Conservation (phyloP, 2,113 vertebrate genomes). For the Apteryx mantelli region DNA sequence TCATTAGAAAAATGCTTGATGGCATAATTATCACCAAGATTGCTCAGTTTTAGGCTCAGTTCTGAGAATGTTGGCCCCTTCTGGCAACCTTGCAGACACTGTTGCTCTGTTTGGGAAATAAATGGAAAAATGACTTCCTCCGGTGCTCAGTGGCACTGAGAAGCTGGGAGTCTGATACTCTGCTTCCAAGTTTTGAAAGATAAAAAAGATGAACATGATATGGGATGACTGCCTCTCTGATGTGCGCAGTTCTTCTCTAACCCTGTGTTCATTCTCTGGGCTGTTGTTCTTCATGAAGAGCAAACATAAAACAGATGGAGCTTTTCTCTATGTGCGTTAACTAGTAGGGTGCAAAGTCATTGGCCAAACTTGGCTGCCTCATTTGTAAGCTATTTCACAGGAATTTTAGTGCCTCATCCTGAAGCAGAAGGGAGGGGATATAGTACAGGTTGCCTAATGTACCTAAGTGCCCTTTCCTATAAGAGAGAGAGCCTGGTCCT, state of each 20-base stretch:
- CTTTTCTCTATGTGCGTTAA: neutral
- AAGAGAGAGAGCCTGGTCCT: neutral
- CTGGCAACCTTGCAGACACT: neutral
- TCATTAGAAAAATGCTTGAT: neutral
- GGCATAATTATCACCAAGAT: neutral
- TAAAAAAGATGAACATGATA: neutral
- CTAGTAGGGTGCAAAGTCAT: neutral
- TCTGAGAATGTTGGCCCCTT: neutral
- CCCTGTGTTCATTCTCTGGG: fast-evolving
- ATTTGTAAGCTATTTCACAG: neutral
- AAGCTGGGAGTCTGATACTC: neutral
- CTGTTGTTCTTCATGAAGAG: neutral
- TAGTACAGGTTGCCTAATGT: fast-evolving
- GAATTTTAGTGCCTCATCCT: neutral
- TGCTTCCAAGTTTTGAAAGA: neutral
- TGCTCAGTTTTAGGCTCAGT: neutral
- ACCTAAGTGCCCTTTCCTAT: neutral
- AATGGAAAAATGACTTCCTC: neutral
- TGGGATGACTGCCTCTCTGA: neutral
- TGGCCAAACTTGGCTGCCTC: neutral
- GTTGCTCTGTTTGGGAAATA: neutral
- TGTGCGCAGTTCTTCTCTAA: neutral
- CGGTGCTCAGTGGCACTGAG: neutral
- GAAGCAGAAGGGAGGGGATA: neutral
- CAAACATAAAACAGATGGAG: neutral